Conservation (phyloP, 2,113 vertebrate genomes). For the Xiphias gladius region DNA sequence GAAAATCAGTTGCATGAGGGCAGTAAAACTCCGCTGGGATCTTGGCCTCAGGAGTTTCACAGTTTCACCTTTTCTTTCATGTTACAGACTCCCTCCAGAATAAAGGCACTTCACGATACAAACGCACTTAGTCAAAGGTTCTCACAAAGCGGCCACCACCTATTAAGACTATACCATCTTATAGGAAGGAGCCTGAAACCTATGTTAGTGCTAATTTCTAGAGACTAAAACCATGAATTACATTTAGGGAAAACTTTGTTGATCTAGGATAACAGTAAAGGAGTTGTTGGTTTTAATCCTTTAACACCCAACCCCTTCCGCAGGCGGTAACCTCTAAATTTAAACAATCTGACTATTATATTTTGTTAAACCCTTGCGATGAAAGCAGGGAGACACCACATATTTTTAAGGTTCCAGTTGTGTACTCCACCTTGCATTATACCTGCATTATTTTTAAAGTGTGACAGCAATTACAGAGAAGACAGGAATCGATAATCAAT, state of each 20-base stretch:
- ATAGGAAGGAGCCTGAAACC: neutral
- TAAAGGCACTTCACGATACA: neutral
- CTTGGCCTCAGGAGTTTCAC: neutral
- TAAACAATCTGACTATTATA: neutral
- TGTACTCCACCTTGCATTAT: neutral
- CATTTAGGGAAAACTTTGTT: too few relatives aligned
- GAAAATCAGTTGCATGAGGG: neutral
- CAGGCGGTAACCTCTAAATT: too few relatives aligned
- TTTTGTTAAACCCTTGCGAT: neutral
- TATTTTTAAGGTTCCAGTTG: too few relatives aligned
- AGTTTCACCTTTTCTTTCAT: neutral
- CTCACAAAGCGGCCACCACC: neutral
- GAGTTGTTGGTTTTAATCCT: too few relatives aligned
- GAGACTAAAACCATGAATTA: too few relatives aligned
- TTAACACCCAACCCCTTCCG: too few relatives aligned
- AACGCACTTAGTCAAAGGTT: neutral
- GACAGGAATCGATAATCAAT: too few relatives aligned
- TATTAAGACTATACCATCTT: too few relatives aligned
- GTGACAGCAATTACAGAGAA: too few relatives aligned
- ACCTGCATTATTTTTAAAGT: too few relatives aligned
- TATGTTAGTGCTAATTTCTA: too few relatives aligned
- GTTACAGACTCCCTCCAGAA: neutral
- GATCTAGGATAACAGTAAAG: neutral
- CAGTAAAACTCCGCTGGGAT: neutral
- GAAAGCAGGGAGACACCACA: too few relatives aligned